These are phyloP conservation scores for Hippocampus guttulatus DNA, from an alignment of 2,113 vertebrate genomes.

Conservation along the genomic window DNA sequence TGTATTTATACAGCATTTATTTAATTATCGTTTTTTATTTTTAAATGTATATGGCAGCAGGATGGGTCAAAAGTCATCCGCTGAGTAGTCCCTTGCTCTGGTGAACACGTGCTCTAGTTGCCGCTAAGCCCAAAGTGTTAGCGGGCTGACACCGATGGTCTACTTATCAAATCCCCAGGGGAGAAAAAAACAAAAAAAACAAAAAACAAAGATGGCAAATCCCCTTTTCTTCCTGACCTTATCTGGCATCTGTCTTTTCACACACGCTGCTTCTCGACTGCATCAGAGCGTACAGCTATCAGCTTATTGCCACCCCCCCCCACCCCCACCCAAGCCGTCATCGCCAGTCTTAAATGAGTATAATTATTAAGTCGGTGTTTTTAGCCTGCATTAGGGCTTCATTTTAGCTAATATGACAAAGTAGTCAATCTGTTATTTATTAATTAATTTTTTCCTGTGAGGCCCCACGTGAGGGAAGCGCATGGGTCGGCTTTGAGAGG, in stretches of 20 bases:
- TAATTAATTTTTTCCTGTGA: neutral
- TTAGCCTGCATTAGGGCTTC: neutral
- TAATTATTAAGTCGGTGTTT: too few relatives aligned
- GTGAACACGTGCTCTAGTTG: neutral
- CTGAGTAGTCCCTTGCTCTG: neutral
- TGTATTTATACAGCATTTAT: too few relatives aligned
- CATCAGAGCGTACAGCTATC: neutral
- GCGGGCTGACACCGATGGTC: neutral
- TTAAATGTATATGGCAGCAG: too few relatives aligned
- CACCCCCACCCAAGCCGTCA: neutral
- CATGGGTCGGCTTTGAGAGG: neutral
- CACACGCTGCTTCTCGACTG: neutral
- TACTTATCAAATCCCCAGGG: slow-evolving; percentile 1
- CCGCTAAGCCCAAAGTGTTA: neutral
- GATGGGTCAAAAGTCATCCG: too few relatives aligned
- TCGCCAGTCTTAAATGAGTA: neutral
- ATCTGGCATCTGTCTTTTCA: neutral
- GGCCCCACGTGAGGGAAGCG: neutral
- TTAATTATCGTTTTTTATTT: too few relatives aligned
- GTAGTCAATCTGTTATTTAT: slow-evolving; percentile 70
- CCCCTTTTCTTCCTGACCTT: slow-evolving; percentile 3
- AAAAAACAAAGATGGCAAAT: slow-evolving; percentile 6
- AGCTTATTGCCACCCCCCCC: neutral
- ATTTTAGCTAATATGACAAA: neutral
- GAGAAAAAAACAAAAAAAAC: too few relatives aligned